These are phyloP conservation scores for Oryzias sinensis DNA, from an alignment of 2,797 vertebrate genomes.

Conservation along the genomic window DNA sequence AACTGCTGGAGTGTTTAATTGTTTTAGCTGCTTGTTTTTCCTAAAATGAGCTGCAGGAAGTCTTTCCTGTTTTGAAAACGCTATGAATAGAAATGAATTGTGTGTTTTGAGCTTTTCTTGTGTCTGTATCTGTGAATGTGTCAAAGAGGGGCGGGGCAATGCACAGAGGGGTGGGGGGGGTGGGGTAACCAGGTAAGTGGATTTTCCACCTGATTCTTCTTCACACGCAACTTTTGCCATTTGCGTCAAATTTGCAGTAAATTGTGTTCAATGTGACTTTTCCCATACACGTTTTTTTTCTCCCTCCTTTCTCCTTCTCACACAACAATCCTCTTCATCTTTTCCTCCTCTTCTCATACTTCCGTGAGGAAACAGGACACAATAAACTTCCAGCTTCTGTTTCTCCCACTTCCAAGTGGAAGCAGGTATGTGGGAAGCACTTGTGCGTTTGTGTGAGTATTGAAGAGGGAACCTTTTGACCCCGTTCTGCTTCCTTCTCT, in stretches of 20 bases:
- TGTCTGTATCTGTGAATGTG: conserved; percentile 4
- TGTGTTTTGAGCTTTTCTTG: conserved; percentile 23
- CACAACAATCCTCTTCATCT: conserved; percentile 75
- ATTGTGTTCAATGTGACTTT: conserved; percentile 1
- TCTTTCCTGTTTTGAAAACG: conserved; percentile 78
- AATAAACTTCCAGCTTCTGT: conserved; percentile 86
- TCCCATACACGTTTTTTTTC: too few relatives aligned
- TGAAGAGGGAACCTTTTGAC: conserved; percentile 35
- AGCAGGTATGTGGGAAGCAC: conserved; percentile 59
- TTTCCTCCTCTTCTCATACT: conserved; percentile 56
- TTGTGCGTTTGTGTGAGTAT: conserved; percentile 34
- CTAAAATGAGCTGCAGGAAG: conserved; percentile 77
- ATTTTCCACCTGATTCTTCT: background rate
- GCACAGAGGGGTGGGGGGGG: background rate
- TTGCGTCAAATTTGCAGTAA: background rate
- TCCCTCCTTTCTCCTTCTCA: conserved; percentile 51
- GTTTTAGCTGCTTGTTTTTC: conserved; percentile 72
- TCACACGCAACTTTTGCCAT: background rate
- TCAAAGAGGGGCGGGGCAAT: background rate
- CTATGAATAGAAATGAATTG: conserved; percentile 68
- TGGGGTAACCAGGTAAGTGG: background rate
- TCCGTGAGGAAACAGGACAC: conserved; percentile 69
- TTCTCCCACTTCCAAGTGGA: conserved; percentile 84
- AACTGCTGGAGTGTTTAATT: conserved; percentile 55
- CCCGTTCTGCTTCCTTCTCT: conserved; percentile 22